Evolutionary conservation across 2,888 invertebrate genomes (phyloP).

Genomic region (Choreutis nemorana): DNA sequence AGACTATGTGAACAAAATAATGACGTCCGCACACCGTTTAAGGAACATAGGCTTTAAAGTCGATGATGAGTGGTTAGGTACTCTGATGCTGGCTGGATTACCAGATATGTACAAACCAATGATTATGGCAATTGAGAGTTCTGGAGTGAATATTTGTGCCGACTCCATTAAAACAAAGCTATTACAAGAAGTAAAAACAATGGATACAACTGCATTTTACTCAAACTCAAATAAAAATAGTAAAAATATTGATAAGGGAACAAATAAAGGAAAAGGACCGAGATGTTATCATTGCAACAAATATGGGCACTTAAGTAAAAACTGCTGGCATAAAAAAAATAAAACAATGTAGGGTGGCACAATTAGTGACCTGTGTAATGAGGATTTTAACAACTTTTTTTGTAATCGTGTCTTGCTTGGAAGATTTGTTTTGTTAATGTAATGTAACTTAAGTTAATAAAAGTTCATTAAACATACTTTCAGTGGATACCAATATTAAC

Average conservation of each 20-base stretch:
- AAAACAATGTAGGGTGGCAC: too few relatives aligned
- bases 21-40: slow-evolving; percentile 10
- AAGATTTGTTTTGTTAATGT: too few relatives aligned
- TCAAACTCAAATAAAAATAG: neutral
- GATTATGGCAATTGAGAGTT: slow-evolving; percentile 2
- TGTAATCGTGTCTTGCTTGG: too few relatives aligned
- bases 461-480: too few relatives aligned
- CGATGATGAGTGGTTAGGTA: slow-evolving; percentile 4
- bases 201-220: neutral
- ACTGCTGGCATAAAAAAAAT: too few relatives aligned
- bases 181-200: slow-evolving; percentile 1
- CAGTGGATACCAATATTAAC: too few relatives aligned
- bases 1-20: slow-evolving; percentile 11
- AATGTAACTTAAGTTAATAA: too few relatives aligned
- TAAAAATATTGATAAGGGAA: too few relatives aligned
- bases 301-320: too few relatives aligned
- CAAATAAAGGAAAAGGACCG: too few relatives aligned
- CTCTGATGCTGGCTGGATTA: slow-evolving; percentile 3
- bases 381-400: too few relatives aligned
- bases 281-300: neutral
- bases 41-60: slow-evolving; percentile 10
- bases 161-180: slow-evolving; percentile 2
- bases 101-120: slow-evolving; percentile 1
- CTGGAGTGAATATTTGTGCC: neutral
- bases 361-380: too few relatives aligned